Base-by-base conservation (phyloP, 2,797 vertebrate genomes). In the Tokudaia tokunoshimensis region DNA sequence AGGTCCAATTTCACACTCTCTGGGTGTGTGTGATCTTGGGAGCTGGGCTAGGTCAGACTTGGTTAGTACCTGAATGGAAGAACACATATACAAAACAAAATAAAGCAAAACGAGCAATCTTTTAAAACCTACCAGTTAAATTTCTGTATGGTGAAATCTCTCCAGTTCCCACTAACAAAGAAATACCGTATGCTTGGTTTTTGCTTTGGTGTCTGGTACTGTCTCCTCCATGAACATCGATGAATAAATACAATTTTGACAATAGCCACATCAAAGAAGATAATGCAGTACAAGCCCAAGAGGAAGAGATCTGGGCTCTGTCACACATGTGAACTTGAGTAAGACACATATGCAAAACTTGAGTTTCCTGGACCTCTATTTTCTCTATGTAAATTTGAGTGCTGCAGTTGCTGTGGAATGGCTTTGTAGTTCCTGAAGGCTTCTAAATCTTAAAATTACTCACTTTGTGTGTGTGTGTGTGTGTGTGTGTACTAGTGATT, bases 181-280 rank as follows among this genome's bases (percentile, higher is more conserved):
- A 65, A 91, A 86, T 82, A 61, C 20, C 31, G 61, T 81, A 31
- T 9, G 50, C 31, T 31, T 44, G 37, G 17, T 85, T 86, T 95
- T 94, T 94, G 29, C 70, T 90, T 91, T 72, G 79, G 57, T 61
- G 34, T 55, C 91, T 92, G 29, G 37, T 12, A 79, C 61, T 91
- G 34, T 67, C 90, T 74, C 29, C 59, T 72, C 88, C 87, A 50
- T 94, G 92, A 90, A 84, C 79, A 89, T 34, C 76, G 79, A 94
- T 82, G 78, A 74, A n/a, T 59, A 80, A 31, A 88, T 41, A 70
- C 59, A 74, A 86, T 74, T 94, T 63, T 94, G 85, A 95, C 75
- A 85, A 89, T 29, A 79, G 19, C 65, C 76, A 70, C 72, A 17
- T 13, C 57, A 92, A 92, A 93, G 17, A 55, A 89, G 65, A 61